These are phyloP conservation scores for Aleiodes alternator DNA, from an alignment of 2,888 invertebrate genomes.

Conservation along the genomic window DNA sequence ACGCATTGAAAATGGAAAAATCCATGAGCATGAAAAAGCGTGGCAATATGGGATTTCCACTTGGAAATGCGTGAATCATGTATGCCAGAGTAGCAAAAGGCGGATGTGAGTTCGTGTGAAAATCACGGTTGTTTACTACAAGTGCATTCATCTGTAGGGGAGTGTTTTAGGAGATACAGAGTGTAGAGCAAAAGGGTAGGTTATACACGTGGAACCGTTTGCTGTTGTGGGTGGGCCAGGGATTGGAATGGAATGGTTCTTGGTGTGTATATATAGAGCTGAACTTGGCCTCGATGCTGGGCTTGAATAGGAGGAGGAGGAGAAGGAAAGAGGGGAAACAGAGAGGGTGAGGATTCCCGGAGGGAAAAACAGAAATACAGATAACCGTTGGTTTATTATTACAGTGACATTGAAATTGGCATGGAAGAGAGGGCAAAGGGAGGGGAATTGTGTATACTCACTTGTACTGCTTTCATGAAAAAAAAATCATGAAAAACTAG, in stretches of 20 bases:
- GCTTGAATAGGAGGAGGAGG: conserved; percentile 59
- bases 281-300: conserved; percentile 75
- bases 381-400: conserved; percentile 73
- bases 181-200: conserved; percentile 25
- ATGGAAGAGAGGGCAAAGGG: conserved; percentile 43
- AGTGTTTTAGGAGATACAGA: conserved; percentile 6
- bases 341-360: conserved; percentile 62
- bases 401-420: conserved; percentile 69
- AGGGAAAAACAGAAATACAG: conserved; percentile 74
- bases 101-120: conserved; percentile 34
- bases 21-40: conserved; percentile 15
- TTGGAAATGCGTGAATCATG: conserved; percentile 28
- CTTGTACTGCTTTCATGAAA: conserved; percentile 24
- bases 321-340: conserved; percentile 52
- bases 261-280: conserved; percentile 59
- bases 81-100: neutral
- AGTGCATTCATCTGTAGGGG: conserved; percentile 1
- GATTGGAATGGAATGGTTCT: conserved; percentile 33
- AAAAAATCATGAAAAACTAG: too few species aligned
- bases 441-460: conserved; percentile 60
- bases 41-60: conserved; percentile 31
- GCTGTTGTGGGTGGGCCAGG: conserved; percentile 22
- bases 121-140: conserved; percentile 9
- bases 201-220: conserved; percentile 31
- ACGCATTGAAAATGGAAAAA: conserved; percentile 47